These are phyloP conservation scores for Paramormyrops hopkinsi DNA, from an alignment of 2,797 vertebrate genomes.

Conservation along the genomic window DNA sequence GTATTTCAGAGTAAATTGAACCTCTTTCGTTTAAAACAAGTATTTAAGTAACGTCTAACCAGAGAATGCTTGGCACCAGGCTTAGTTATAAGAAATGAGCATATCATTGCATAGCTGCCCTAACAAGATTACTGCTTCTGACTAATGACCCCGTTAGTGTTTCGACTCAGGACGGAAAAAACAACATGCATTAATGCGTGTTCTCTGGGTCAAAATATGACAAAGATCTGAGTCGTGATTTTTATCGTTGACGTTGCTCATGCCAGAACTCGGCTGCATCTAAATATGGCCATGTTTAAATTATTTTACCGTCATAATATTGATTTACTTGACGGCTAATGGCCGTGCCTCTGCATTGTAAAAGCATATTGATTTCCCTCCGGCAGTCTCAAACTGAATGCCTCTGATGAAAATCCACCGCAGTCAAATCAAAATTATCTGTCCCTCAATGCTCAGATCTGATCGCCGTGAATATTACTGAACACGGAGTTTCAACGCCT, in stretches of 20 bases:
- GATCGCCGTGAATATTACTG: constrained; percentile 30
- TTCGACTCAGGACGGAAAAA: background rate
- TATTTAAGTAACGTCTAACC: background rate
- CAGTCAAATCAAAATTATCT: constrained; percentile 33
- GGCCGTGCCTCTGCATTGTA: constrained; percentile 15
- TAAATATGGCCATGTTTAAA: background rate
- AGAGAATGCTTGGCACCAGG: background rate
- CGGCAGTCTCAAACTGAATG: constrained; percentile 31
- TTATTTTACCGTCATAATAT: constrained; percentile 23
- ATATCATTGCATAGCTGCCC: constrained; percentile 26
- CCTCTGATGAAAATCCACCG: constrained; percentile 38
- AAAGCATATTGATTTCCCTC: constrained; percentile 21
- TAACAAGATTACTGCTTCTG: background rate
- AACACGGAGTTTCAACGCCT: background rate
- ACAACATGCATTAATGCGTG: constrained; percentile 16
- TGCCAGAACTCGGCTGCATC: constrained; percentile 16
- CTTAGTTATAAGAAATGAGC: background rate
- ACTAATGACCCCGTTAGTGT: constrained; percentile 5
- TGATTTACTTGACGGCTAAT: constrained; percentile 23
- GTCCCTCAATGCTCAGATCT: constrained; percentile 33
- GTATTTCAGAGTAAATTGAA: background rate
- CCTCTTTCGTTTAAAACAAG: background rate
- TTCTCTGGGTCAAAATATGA: constrained; percentile 46
- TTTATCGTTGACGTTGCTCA: background rate
- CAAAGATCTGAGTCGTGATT: constrained; percentile 39